Conservation (phyloP, 2,797 vertebrate species). For the Acanthiza pusilla region DNA sequence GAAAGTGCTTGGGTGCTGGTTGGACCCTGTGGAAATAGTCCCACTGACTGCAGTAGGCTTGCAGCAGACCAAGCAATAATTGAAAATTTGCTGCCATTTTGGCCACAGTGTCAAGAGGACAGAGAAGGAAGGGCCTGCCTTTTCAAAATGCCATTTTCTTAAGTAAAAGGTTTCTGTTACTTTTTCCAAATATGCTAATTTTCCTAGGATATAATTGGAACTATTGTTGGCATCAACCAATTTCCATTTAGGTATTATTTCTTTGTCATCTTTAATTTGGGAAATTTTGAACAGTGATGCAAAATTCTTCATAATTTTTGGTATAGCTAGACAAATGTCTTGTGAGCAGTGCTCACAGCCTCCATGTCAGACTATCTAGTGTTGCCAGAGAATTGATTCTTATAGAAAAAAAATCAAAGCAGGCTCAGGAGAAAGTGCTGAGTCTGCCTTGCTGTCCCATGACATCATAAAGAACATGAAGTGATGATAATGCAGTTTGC, state of each 20-base stretch:
- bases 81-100: background rate
- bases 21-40: background rate
- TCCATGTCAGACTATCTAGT: background rate
- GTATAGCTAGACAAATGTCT: background rate
- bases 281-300: background rate
- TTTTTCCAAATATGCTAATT: background rate
- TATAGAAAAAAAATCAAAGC: background rate
- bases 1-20: background rate
- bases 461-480: constrained; percentile 80
- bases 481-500: constrained; percentile 87
- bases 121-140: background rate
- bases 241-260: background rate
- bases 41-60: background rate
- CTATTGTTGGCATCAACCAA: background rate
- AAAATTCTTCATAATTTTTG: background rate
- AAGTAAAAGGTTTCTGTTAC: background rate
- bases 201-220: background rate
- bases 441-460: constrained; percentile 66
- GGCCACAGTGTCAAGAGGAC: background rate
- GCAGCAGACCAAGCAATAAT: background rate
- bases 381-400: constrained; percentile 9
- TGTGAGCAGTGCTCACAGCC: background rate
- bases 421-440: constrained; percentile 66
- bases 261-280: background rate
- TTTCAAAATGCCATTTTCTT: background rate